Evolutionary conservation across 2,888 invertebrate species (phyloP).

Genomic region (Hydriomena furcata): DNA sequence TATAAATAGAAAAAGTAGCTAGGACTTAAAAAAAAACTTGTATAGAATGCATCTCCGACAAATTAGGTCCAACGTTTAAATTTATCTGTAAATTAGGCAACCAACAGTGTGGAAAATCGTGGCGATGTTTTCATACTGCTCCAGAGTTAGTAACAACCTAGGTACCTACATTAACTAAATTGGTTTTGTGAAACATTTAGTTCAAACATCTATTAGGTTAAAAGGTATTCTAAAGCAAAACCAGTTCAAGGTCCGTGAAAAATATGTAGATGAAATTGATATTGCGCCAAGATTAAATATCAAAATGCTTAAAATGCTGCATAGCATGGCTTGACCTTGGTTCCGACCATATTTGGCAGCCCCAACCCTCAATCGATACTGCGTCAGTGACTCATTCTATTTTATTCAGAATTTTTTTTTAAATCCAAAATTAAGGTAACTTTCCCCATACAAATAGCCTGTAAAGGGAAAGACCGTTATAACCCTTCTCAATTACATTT

Average conservation of each 20-base stretch:
- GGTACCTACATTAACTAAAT: not conserved
- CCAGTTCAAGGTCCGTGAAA: constrained; percentile 21
- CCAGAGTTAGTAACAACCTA: too few relatives aligned
- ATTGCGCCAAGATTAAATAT: constrained; percentile 32
- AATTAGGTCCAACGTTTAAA: too few relatives aligned
- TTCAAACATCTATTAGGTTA: not conserved
- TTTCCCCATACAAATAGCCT: not conserved
- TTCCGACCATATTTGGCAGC: constrained; percentile 30
- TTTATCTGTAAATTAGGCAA: too few relatives aligned
- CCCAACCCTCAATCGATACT: constrained; percentile 42
- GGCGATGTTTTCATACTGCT: too few relatives aligned
- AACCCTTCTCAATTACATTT: not conserved
- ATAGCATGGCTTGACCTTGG: constrained; percentile 38
- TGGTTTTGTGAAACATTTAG: not conserved
- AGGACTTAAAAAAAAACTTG: too few relatives aligned
- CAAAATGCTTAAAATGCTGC: constrained; percentile 37
- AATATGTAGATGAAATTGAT: constrained; percentile 26
- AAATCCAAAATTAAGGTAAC: not conserved
- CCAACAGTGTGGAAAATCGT: too few relatives aligned
- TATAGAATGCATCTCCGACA: too few relatives aligned
- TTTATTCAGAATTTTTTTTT: constrained; percentile 8
- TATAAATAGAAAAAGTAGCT: too few relatives aligned
- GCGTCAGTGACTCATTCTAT: constrained; percentile 47
- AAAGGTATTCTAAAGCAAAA: constrained; percentile 10
- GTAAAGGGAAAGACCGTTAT: not conserved